A percentile compares a stretch with the other conserved stretches of the same genome.
Conservation (phyloP, 2,888 invertebrate genomes). For the Meiosimyza decipiens region DNA sequence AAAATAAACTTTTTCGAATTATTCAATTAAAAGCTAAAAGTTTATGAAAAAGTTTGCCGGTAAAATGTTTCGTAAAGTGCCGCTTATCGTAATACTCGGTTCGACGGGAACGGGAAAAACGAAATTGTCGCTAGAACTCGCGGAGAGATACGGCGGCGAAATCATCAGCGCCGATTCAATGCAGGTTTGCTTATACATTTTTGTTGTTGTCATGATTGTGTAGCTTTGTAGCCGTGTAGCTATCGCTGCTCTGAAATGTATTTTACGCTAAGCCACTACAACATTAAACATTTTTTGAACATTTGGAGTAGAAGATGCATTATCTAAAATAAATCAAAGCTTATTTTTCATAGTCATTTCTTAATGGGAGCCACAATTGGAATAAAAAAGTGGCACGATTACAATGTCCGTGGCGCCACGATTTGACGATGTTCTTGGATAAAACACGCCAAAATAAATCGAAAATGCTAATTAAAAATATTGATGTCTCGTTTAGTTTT, state of each 20-base stretch:
- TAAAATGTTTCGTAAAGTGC: constrained; percentile 70
- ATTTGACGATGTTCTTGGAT: no score
- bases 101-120: constrained; percentile 98
- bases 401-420: no score
- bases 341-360: no score
- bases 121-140: constrained; percentile 92
- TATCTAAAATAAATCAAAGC: no score
- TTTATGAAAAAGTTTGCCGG: constrained; percentile 7
- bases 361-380: no score
- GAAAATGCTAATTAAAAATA: no score
- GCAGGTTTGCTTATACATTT: constrained; percentile 76
- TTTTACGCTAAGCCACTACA: no score
- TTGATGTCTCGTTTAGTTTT: no score
- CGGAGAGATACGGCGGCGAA: constrained; percentile 86
- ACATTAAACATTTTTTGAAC: no score
- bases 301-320: no score
- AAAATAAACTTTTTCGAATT: constrained; percentile 15
- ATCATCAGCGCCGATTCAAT: constrained; percentile 98
- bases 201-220: neutral
- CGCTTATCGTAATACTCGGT: constrained; percentile 91
- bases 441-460: no score
- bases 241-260: neutral
- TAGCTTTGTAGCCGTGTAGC: neutral
- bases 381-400: no score
- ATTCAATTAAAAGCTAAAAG: constrained; percentile 25